A percentile compares a stretch with the other conserved stretches of the same genome.
Conservation (phyloP, 2,888 invertebrate species). For the Stictocephala bisonia region DNA sequence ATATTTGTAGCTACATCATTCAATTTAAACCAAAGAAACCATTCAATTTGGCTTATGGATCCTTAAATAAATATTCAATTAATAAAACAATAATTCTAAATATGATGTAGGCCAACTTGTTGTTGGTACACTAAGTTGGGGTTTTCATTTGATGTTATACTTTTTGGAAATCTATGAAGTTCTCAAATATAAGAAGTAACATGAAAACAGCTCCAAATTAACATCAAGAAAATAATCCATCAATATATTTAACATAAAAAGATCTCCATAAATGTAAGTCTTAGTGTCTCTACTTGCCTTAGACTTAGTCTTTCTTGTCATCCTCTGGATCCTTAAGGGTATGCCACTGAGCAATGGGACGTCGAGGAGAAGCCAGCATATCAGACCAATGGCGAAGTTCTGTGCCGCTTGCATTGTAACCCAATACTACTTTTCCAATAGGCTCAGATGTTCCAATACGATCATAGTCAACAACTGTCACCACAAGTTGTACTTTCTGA, state of each 20-base stretch:
- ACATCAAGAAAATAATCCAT: too few species aligned
- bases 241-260: background rate
- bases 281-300: background rate
- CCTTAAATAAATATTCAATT: too few species aligned
- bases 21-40: too few species aligned
- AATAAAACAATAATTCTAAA: too few species aligned
- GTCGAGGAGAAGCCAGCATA: constrained; percentile 98
- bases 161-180: too few species aligned
- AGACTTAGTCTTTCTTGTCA: constrained; percentile 74
- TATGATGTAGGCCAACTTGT: too few species aligned
- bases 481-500: constrained; percentile 98
- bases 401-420: constrained; percentile 97
- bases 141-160: too few species aligned
- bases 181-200: too few species aligned
- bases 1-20: too few species aligned
- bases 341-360: constrained; percentile 99
- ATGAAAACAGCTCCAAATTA: too few species aligned
- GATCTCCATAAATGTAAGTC: background rate
- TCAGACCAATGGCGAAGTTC: constrained; percentile 99
- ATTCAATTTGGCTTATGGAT: too few species aligned
- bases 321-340: constrained; percentile 98
- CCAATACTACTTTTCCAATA: constrained; percentile 96
- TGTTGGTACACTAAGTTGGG: too few species aligned
- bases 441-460: constrained; percentile 99
- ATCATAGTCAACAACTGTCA: constrained; percentile 99